These are phyloP conservation scores for Gallinago media DNA, from an alignment of 2,113 vertebrate species.

Conservation along the genomic window DNA sequence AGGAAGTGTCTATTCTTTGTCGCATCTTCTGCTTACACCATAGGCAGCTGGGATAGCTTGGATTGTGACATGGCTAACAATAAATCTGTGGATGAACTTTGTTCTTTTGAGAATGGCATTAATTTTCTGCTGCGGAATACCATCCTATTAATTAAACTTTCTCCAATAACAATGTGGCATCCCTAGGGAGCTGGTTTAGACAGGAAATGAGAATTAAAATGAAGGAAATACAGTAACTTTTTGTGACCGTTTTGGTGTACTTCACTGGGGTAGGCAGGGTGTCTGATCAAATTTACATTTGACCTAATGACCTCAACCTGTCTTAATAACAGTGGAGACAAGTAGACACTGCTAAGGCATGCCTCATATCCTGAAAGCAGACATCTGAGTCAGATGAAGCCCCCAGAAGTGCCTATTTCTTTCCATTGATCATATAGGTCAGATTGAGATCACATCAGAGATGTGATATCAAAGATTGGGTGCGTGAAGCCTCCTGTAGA, in stretches of 20 bases:
- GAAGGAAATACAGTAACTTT: not conserved
- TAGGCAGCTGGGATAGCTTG: not conserved
- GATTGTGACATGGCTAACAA: not conserved
- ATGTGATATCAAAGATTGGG: not conserved
- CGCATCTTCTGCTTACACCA: not conserved
- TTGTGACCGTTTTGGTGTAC: not conserved
- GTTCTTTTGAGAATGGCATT: not conserved
- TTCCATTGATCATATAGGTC: not conserved
- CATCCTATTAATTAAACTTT: not conserved
- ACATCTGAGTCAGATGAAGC: not conserved
- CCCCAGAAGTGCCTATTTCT: not conserved
- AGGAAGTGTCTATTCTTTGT: not conserved
- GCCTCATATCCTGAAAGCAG: not conserved
- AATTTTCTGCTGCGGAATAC: not conserved
- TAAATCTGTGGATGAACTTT: not conserved
- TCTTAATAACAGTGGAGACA: not conserved
- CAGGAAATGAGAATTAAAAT: not conserved
- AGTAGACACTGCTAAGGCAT: not conserved
- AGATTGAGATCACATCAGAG: not conserved
- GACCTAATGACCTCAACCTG: not conserved
- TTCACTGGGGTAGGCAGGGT: not conserved
- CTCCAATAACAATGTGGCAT: not conserved
- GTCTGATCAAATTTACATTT: not conserved
- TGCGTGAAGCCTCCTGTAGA: not conserved
- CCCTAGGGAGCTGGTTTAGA: not conserved